These are phyloP conservation scores for Sus cebifrons DNA, from an alignment of 2,797 vertebrate genomes.

Conservation along the genomic window DNA sequence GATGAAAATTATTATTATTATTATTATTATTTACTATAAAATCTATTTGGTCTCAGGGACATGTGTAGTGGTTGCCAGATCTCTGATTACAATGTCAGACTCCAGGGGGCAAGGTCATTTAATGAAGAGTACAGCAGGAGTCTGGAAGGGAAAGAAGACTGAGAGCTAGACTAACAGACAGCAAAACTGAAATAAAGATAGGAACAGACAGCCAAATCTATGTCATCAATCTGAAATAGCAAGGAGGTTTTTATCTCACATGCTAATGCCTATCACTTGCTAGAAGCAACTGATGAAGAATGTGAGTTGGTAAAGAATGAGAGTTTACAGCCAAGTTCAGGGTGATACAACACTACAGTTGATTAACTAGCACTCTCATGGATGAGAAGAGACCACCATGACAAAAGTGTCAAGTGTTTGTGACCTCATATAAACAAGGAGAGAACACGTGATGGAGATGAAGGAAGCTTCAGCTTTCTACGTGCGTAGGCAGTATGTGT, in stretches of 20 bases:
- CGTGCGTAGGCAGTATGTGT: neutral
- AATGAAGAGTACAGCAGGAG: neutral
- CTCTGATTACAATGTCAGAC: neutral
- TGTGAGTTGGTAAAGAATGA: neutral
- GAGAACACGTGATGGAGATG: neutral
- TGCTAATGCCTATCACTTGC: neutral
- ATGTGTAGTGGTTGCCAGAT: neutral
- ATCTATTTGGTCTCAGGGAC: neutral
- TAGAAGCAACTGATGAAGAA: neutral
- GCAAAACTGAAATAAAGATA: neutral
- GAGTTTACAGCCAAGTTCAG: neutral
- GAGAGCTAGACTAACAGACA: neutral
- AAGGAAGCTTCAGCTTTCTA: neutral
- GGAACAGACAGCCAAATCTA: neutral
- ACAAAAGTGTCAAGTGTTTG: neutral
- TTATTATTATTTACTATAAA: neutral
- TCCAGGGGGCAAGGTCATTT: neutral
- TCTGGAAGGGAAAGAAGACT: neutral
- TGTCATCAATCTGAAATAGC: neutral
- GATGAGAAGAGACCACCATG: neutral
- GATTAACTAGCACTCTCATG: neutral
- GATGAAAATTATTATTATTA: neutral
- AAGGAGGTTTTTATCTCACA: neutral
- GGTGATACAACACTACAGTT: neutral
- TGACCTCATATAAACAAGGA: neutral